These are phyloP conservation scores for Sarcophaga peregrina DNA, from an alignment of 1,140 invertebrate genomes.

Conservation along the genomic window DNA sequence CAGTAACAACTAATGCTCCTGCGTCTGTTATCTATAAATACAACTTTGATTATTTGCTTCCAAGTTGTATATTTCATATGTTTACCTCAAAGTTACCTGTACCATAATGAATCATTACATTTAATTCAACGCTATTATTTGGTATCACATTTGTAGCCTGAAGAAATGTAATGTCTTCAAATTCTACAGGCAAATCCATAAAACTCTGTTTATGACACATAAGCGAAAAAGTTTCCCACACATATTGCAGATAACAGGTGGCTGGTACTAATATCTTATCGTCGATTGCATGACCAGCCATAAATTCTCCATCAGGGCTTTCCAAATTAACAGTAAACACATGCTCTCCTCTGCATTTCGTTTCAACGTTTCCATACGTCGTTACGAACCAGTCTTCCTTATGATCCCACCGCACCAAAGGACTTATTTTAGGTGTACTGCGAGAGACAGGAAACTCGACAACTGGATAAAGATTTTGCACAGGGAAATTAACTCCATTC, in stretches of 20 bases:
- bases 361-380: too few species aligned
- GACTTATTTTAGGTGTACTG: conserved; percentile 81
- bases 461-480: conserved; percentile 72
- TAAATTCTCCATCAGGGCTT: conserved; percentile 79
- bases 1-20: conserved; percentile 80
- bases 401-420: too few species aligned
- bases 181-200: conserved; percentile 82
- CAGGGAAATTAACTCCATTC: conserved; percentile 67
- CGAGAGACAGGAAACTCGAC: conserved; percentile 82
- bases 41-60: background rate
- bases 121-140: conserved; percentile 77
- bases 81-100: conserved; percentile 81
- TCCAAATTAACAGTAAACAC: conserved; percentile 72
- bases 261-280: conserved; percentile 89
- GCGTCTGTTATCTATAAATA: conserved; percentile 78
- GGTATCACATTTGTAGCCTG: conserved; percentile 84
- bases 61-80: background rate
- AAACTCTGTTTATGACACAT: conserved; percentile 75
- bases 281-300: conserved; percentile 89
- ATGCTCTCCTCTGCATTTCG: conserved; percentile 76
- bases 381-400: too few species aligned
- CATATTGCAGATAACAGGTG: conserved; percentile 90
- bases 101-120: conserved; percentile 84
- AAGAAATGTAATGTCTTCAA: conserved; percentile 87
- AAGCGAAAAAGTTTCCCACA: conserved; percentile 82